Evolutionary conservation across 2,113 vertebrate genomes (phyloP), one percentile per base, ranked within the genome.

Genomic region (Chloebia gouldiae): DNA sequence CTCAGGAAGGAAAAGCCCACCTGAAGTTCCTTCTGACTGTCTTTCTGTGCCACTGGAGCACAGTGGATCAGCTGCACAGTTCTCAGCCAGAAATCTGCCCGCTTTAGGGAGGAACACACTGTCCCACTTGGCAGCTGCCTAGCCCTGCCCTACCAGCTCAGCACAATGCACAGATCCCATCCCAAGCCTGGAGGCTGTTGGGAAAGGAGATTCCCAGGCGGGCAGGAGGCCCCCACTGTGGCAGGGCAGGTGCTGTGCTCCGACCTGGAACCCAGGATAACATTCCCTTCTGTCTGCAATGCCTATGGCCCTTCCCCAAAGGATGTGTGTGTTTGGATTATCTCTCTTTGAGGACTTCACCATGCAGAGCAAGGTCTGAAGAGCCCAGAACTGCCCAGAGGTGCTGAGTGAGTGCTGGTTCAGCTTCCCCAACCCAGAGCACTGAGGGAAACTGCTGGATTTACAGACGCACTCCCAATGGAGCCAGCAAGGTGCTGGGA

Each of bases 241-340:
- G n/a, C 86, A 35, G 40, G 61, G 30, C 39, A 39, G 45, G 59
- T 45, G 2, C 68, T 54, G 54, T 73, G 54, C 60, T 84, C 14
- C 0, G 0, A 24, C 8, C 2, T 80, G 68, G 54, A 90, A 31
- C 27, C 44, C 5, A 0, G 1, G 35, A 54, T 14, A 73, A 73
- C 20, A 15, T 33, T 45, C 35, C 56, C 63, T 79, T 51, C 42
- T 10, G 33, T 75, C 40, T 30, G 24, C 33, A 47, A 28, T 0
- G 5, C 47, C 51, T 70, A 3, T 2, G 13, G 31, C 47, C 47
- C 50, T 35, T 56, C 60, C 19, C 23, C 50, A 44, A 68, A 69
- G 31, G 63, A 39, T 27, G 14, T 9, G 27, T 37, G 35, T 18
- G 42, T 42, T 75, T 27, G 45, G 25, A 39, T 25, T 13, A 5